A percentile compares a stretch with the other conserved stretches of the same genome.
phyloP scores from a whole-genome alignment of 2,888 invertebrate species.

The Caradrina kadenii region DNA sequence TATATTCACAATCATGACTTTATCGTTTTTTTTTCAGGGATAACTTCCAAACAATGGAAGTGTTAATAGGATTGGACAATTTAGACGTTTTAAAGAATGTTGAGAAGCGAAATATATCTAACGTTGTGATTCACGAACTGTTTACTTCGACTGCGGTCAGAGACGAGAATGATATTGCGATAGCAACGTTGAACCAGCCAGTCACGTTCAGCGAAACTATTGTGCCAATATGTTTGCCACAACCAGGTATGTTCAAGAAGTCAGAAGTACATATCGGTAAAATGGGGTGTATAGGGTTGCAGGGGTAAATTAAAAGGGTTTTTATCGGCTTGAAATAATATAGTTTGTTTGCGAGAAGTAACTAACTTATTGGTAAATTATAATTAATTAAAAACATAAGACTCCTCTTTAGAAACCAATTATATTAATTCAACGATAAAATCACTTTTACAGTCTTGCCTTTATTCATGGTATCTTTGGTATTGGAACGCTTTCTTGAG shows the following conservation, averaged over 20 bases:
- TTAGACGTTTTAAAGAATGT: constrained; percentile 78
- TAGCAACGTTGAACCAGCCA: constrained; percentile 84
- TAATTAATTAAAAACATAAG: too few relatives aligned
- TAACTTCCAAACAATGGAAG: constrained; percentile 76
- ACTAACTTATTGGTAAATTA: too few relatives aligned
- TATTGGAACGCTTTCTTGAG: constrained; percentile 6
- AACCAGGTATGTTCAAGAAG: constrained; percentile 77
- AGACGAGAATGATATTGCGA: constrained; percentile 91
- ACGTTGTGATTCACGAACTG: constrained; percentile 83
- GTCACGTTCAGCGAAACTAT: constrained; percentile 84
- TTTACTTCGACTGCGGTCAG: constrained; percentile 88
- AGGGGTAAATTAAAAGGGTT: neutral
- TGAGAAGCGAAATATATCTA: constrained; percentile 77
- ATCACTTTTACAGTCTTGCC: too few relatives aligned
- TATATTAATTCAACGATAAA: too few relatives aligned
- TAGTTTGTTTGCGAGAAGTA: too few relatives aligned
- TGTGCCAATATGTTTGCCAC: constrained; percentile 89
- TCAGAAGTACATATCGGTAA: neutral
- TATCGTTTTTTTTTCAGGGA: constrained; percentile 76
- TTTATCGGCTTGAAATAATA: too few relatives aligned
- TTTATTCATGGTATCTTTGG: neutral
- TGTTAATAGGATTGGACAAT: constrained; percentile 87
- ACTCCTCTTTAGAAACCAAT: too few relatives aligned
- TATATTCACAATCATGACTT: too few relatives aligned
- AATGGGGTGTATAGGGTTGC: too few relatives aligned